These are phyloP conservation scores for Onychomys torridus DNA, from an alignment of 2,797 vertebrate species.

Conservation along the genomic window DNA sequence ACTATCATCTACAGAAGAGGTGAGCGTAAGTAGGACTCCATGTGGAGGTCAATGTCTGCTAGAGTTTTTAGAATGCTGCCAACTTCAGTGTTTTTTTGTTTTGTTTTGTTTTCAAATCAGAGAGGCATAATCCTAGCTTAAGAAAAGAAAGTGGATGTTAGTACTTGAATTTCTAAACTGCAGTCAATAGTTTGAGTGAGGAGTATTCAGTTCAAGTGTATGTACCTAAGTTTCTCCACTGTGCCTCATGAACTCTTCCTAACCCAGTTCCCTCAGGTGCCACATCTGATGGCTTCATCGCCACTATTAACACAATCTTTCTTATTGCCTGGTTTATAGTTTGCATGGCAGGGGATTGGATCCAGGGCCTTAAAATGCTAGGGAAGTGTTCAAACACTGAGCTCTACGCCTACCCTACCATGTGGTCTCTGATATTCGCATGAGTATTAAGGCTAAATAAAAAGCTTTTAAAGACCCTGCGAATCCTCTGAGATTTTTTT, in stretches of 20 bases:
- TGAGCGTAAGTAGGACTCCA: too few relatives aligned
- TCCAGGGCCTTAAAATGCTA: neutral
- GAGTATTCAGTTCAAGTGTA: neutral
- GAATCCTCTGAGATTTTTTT: neutral
- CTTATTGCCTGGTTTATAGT: neutral
- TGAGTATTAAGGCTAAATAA: neutral
- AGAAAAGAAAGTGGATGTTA: neutral
- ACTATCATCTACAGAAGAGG: neutral
- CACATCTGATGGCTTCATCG: neutral
- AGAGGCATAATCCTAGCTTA: constrained; percentile 1
- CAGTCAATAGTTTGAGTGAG: neutral
- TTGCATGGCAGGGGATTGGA: neutral
- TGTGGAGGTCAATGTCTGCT: rapidly evolving
- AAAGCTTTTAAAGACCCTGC: neutral
- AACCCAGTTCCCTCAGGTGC: neutral
- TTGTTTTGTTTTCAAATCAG: neutral
- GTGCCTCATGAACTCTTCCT: neutral
- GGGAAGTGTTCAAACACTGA: neutral
- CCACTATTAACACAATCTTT: neutral
- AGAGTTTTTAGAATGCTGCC: neutral
- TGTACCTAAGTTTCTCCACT: neutral
- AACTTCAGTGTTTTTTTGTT: neutral
- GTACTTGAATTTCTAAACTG: constrained; percentile 24
- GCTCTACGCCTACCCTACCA: neutral
- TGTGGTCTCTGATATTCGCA: neutral